A percentile compares a stretch with the other conserved stretches of the same genome.
Conservation (phyloP, 2,113 vertebrate genomes). For the Symphodus melops region DNA sequence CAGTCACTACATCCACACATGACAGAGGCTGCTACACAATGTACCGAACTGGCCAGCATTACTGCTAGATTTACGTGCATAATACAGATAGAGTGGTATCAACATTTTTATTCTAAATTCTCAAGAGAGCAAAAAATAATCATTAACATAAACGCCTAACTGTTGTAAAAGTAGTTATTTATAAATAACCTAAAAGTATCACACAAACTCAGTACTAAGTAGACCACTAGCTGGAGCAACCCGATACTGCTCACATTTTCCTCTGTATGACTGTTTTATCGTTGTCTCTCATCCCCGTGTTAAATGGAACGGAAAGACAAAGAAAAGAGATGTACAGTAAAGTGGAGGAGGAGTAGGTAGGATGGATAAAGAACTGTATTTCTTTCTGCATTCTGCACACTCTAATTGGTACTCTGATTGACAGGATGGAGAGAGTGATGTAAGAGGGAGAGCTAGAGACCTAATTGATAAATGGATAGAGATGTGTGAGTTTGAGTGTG, state of each 20-base stretch:
- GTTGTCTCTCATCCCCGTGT: background rate
- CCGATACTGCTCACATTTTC: background rate
- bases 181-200: too few relatives aligned
- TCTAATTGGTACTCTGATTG: constrained; percentile 1
- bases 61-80: too few relatives aligned
- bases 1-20: too few relatives aligned
- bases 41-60: too few relatives aligned
- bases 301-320: background rate
- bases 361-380: background rate
- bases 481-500: too few relatives aligned
- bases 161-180: too few relatives aligned
- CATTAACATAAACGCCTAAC: too few relatives aligned
- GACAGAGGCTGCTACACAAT: too few relatives aligned
- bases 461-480: background rate
- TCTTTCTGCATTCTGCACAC: background rate
- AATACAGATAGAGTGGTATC: too few relatives aligned
- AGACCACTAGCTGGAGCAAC: background rate
- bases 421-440: background rate
- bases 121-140: too few relatives aligned
- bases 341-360: background rate
- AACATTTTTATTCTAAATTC: too few relatives aligned
- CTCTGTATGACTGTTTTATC: background rate
- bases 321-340: background rate
- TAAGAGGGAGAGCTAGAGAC: background rate
- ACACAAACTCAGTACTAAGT: too few relatives aligned